Conservation (phyloP, 2,113 vertebrate species). For the Rhodinocichla rosea region DNA sequence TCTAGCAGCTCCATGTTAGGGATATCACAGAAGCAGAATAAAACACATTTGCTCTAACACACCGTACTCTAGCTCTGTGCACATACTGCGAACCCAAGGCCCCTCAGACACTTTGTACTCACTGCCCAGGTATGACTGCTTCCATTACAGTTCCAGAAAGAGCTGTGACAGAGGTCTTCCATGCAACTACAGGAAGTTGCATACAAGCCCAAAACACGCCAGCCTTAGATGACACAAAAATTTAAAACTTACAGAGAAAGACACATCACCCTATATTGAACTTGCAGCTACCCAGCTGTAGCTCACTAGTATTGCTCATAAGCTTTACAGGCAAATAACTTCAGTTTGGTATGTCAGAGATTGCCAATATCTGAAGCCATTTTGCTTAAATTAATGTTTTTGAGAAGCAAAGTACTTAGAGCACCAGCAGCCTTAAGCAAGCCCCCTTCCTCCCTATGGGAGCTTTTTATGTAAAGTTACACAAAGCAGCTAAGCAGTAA, state of each 20-base stretch:
- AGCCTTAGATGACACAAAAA: background rate
- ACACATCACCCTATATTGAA: background rate
- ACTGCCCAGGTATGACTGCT: background rate
- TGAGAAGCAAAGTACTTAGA: background rate
- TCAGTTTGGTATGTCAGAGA: background rate
- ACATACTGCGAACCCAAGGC: fast-evolving
- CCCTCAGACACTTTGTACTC: background rate
- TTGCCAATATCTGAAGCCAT: background rate
- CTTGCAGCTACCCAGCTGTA: background rate
- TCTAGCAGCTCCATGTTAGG: background rate
- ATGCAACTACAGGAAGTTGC: background rate
- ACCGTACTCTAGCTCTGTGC: background rate
- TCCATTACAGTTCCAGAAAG: background rate
- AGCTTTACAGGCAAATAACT: background rate
- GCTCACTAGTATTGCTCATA: background rate
- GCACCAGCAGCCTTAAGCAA: background rate
- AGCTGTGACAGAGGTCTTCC: background rate
- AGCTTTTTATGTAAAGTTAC: background rate
- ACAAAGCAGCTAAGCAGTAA: background rate
- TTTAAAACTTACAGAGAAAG: background rate
- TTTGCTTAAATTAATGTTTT: background rate
- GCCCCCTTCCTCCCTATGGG: background rate
- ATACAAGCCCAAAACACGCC: background rate
- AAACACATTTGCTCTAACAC: background rate
- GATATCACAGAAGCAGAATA: background rate